Evolutionary conservation across 2,113 vertebrate species (phyloP).

Genomic region (Monarcha castaneiventris): DNA sequence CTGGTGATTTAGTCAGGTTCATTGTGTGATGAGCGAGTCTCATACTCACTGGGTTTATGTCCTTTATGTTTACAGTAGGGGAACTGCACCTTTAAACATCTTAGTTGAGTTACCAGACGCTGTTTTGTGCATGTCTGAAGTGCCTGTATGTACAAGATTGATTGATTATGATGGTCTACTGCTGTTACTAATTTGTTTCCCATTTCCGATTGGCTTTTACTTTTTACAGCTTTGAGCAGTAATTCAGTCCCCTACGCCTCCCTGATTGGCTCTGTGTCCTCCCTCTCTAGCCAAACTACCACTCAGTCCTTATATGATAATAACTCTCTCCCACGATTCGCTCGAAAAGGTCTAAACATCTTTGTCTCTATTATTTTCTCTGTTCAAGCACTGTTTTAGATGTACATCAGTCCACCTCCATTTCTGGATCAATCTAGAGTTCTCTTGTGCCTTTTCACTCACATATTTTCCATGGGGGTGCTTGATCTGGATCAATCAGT

Average conservation of each 20-base stretch:
- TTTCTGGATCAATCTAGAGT: constrained; percentile 63
- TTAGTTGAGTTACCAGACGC: constrained; percentile 22
- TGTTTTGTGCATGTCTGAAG: constrained; percentile 71
- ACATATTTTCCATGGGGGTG: constrained; percentile 68
- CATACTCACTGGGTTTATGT: background rate
- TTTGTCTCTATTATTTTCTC: constrained; percentile 82
- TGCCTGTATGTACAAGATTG: constrained; percentile 54
- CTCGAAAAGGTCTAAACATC: constrained; percentile 86
- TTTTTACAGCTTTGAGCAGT: constrained; percentile 86
- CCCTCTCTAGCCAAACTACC: constrained; percentile 86
- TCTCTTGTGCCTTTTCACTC: constrained; percentile 65
- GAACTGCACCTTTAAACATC: constrained; percentile 26
- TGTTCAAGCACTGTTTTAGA: constrained; percentile 79
- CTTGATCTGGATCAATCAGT: constrained; percentile 76
- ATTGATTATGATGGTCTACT: constrained; percentile 71
- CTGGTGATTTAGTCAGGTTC: background rate
- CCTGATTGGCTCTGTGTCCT: constrained; percentile 84
- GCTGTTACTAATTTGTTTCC: constrained; percentile 83
- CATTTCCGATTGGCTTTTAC: constrained; percentile 83
- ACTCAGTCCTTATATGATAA: constrained; percentile 85
- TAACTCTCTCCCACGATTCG: constrained; percentile 84
- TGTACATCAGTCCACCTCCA: constrained; percentile 79
- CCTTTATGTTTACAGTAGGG: background rate
- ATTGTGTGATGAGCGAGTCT: background rate
- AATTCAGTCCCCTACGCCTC: constrained; percentile 84